These are phyloP conservation scores for Drymodes brunneopygia DNA, from an alignment of 2,113 vertebrate genomes.

Conservation along the genomic window DNA sequence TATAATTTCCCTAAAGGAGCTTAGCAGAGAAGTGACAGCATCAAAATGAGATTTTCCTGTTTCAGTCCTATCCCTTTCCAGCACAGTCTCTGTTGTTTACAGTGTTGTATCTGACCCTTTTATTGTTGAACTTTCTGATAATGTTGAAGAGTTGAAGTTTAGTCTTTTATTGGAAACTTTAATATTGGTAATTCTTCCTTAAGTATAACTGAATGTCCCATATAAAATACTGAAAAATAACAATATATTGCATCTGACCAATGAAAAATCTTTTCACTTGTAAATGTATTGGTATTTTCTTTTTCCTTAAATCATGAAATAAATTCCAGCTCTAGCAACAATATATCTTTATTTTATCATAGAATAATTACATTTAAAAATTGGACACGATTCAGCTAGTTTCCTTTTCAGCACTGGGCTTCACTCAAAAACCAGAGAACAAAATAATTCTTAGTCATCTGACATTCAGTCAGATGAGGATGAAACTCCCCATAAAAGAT, in stretches of 20 bases:
- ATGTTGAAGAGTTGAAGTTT: neutral
- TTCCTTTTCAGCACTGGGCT: neutral
- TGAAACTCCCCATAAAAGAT: neutral
- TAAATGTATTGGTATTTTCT: neutral
- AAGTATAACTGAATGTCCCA: neutral
- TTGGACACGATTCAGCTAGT: neutral
- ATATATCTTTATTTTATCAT: neutral
- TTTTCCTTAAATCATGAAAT: neutral
- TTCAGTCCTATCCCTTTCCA: neutral
- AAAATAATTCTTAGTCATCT: neutral
- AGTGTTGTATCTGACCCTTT: neutral
- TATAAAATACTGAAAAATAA: neutral
- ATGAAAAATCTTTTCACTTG: neutral
- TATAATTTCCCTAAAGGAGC: neutral
- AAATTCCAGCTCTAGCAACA: neutral
- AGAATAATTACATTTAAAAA: neutral
- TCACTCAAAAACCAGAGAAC: neutral
- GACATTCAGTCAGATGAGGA: accelerated
- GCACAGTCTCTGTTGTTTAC: neutral
- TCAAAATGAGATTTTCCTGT: neutral
- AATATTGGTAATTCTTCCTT: neutral
- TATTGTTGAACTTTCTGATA: neutral
- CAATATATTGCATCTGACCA: neutral
- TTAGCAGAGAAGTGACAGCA: neutral
- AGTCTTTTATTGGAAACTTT: neutral